Evolutionary conservation across 2,888 invertebrate species (phyloP).

Genomic region (Eremobia ochroleuca): DNA sequence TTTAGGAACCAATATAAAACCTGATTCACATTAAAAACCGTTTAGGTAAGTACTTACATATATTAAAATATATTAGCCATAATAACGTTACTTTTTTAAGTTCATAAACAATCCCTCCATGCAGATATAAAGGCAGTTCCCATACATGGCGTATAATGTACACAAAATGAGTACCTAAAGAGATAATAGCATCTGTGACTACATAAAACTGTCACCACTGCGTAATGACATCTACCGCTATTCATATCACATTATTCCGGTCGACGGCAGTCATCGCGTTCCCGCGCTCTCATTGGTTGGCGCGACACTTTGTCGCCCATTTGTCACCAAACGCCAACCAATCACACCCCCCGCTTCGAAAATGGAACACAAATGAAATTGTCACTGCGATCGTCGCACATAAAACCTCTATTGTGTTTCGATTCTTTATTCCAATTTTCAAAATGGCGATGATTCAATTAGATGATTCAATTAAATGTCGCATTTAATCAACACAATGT

Average conservation of each 20-base stretch:
- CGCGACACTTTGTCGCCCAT: conserved; percentile 86
- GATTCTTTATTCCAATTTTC: conserved; percentile 62
- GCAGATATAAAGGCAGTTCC: neutral
- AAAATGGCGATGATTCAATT: conserved; percentile 64
- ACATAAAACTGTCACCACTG: conserved; percentile 67
- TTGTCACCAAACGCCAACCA: conserved; percentile 89
- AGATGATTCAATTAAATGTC: too few species aligned
- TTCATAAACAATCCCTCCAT: neutral
- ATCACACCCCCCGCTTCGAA: conserved; percentile 77
- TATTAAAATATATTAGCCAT: neutral
- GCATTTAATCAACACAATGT: conserved; percentile 37
- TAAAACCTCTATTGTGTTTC: conserved; percentile 62
- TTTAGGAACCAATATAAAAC: neutral
- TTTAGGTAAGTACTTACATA: neutral
- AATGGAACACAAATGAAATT: conserved; percentile 84
- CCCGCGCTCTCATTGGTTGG: conserved; percentile 79
- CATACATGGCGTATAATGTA: neutral
- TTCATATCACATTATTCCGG: conserved; percentile 76
- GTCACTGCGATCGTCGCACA: conserved; percentile 82
- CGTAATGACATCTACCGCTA: conserved; percentile 75
- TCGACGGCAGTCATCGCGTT: conserved; percentile 65
- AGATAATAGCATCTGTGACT: conserved; percentile 43
- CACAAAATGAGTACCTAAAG: conserved; percentile 6
- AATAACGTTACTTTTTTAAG: neutral
- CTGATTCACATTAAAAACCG: neutral